Base-by-base conservation (phyloP, 2,888 invertebrate species). In the Eupithecia centaureata region DNA sequence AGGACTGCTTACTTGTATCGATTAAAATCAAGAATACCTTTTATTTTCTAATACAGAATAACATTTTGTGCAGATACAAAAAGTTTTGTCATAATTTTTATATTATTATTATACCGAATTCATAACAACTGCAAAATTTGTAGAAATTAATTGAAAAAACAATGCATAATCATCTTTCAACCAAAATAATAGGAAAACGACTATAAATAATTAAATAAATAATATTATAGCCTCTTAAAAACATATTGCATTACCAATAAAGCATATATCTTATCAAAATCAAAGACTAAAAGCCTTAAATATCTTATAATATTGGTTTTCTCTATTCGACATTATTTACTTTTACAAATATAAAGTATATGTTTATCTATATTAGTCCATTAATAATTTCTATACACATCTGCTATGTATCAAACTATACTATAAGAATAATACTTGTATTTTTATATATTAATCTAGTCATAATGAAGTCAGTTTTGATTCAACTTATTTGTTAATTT, bases 261-360 rank as follows among this genome's bases (percentile, higher is more conserved):
- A n/a, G n/a, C n/a, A n/a, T n/a, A n/a, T n/a, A n/a, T n/a, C n/a
- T n/a, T n/a, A n/a, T n/a, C n/a, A n/a, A n/a, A n/a, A n/a, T n/a
- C n/a, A n/a, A n/a, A n/a, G n/a, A n/a, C n/a, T n/a, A 5, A 15
- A 12, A 18, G 10, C 47, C 22, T 25, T 51, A 8, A 8, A 51
- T 15, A 54, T 56, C 42, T 25, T 57, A 68, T 12, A 52, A 42
- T 75, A 77, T 82, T 77, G 84, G 83, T 80, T 82, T 78, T 75
- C 77, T 79, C 75, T 77, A 82, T 82, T 81, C 76, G 77, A 79
- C 79, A 71, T 77, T 61, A 64, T 73, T 70, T 74, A 61, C 71
- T 69, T 73, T 74, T 78, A 79, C 73, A 80, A 76, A 75, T 78
- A 76, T 77, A 76, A 27, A 52, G 30, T n/a, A 54, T 68, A 65